A percentile compares a stretch with the other conserved stretches of the same genome.
These are phyloP conservation scores for Nymphalis io DNA, from an alignment of 1,140 invertebrate species.

Conservation along the genomic window DNA sequence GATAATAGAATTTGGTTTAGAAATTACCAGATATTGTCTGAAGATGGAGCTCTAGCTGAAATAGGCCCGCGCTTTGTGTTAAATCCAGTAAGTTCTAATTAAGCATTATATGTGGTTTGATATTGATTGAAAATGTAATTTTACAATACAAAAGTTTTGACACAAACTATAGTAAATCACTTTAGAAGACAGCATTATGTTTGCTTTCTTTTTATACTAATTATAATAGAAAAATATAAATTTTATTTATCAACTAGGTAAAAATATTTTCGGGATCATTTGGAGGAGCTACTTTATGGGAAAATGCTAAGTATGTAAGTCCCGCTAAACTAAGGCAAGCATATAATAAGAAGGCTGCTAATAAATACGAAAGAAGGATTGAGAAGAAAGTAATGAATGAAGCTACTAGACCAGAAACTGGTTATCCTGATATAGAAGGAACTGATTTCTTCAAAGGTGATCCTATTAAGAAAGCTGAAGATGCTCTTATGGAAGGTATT, in stretches of 20 bases:
- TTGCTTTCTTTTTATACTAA: background rate
- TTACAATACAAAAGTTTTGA: too few species aligned
- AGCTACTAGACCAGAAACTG: conserved; percentile 85
- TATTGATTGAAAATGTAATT: too few species aligned
- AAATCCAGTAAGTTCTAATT: conserved; percentile 92
- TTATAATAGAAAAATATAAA: background rate
- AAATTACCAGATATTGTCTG: conserved; percentile 98
- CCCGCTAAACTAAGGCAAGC: conserved; percentile 91
- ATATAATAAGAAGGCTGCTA: conserved; percentile 85
- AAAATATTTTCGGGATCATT: conserved; percentile 97
- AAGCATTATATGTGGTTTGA: too few species aligned
- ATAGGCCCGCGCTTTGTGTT: conserved; percentile 98
- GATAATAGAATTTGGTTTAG: conserved; percentile 99
- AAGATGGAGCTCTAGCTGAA: conserved; percentile 97
- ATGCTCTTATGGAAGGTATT: conserved; percentile 69
- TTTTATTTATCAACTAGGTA: conserved; percentile 67
- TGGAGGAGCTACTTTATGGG: conserved; percentile 94
- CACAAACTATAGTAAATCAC: too few species aligned
- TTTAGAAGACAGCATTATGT: too few species aligned
- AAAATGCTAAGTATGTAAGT: conserved; percentile 95
- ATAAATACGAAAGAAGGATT: conserved; percentile 89
- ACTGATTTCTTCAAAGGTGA: conserved; percentile 77
- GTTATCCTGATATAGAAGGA: conserved; percentile 83
- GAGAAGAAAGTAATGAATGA: conserved; percentile 89
- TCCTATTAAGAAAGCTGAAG: conserved; percentile 70